A percentile compares a stretch with the other conserved stretches of the same genome.
These are phyloP conservation scores for Mizuhopecten yessoensis DNA, from an alignment of 1,140 invertebrate genomes.

Conservation along the genomic window DNA sequence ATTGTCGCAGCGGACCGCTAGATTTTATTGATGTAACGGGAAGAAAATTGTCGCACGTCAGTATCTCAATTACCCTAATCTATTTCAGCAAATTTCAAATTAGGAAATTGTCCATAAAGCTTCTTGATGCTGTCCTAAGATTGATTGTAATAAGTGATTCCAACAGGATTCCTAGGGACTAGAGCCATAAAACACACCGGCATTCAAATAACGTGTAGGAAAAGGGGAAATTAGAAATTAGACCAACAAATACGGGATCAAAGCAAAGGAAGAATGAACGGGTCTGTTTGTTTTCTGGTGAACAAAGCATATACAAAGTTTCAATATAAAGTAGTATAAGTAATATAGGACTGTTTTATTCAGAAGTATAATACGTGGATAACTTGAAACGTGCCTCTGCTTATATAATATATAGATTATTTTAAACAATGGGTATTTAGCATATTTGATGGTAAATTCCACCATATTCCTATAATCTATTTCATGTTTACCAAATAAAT, in stretches of 20 bases:
- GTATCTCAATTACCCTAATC: conserved; percentile 19
- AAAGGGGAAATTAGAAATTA: not conserved
- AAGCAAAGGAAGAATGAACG: not conserved
- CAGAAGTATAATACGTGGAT: too few species aligned
- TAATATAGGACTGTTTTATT: too few species aligned
- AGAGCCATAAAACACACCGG: not conserved
- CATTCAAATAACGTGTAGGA: conserved; percentile 33
- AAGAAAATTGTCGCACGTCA: conserved; percentile 31
- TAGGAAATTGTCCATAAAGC: conserved; percentile 27
- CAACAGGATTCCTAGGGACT: conserved; percentile 21
- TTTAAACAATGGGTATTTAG: too few species aligned
- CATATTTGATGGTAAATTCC: too few species aligned
- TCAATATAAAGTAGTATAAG: too few species aligned
- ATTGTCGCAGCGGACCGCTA: conserved; percentile 36
- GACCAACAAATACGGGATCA: conserved; percentile 26
- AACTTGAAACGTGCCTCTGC: too few species aligned
- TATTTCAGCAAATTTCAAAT: conserved; percentile 40
- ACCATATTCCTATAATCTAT: too few species aligned
- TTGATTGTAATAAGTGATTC: conserved; percentile 39
- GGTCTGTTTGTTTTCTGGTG: not conserved
- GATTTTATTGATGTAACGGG: conserved; percentile 32
- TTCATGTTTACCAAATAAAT: too few species aligned
- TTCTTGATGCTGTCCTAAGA: conserved; percentile 33
- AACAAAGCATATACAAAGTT: too few species aligned
- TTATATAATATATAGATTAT: too few species aligned